These are phyloP conservation scores for Psephotus haematonotus DNA, from an alignment of 2,113 vertebrate genomes.

Conservation along the genomic window DNA sequence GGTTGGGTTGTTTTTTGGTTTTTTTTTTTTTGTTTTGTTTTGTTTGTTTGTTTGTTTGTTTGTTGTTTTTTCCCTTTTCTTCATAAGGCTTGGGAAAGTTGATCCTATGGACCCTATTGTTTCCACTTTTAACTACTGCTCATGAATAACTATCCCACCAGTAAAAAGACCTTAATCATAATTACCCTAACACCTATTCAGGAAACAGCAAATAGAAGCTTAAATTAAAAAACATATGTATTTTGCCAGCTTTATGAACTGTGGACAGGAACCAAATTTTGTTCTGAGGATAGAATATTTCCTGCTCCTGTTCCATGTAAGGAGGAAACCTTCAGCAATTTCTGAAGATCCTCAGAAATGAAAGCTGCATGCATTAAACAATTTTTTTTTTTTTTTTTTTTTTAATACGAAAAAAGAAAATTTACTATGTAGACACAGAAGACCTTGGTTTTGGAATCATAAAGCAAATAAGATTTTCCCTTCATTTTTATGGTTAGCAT, in stretches of 20 bases:
- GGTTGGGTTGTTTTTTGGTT: background rate
- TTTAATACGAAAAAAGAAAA: background rate
- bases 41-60: background rate
- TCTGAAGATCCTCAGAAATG: background rate
- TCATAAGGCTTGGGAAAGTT: background rate
- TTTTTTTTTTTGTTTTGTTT: no score
- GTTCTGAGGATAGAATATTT: background rate
- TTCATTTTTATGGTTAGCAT: background rate
- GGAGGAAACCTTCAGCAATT: background rate
- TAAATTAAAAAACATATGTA: background rate
- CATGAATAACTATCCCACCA: background rate
- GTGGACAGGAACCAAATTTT: accelerated
- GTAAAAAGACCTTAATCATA: background rate
- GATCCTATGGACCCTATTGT: background rate
- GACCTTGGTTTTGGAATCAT: background rate
- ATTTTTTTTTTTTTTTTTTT: background rate
- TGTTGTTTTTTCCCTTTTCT: accelerated
- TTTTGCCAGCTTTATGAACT: background rate
- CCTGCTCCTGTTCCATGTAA: background rate
- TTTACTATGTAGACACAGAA: background rate
- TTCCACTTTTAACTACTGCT: background rate
- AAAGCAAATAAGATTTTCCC: background rate
- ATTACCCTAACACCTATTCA: background rate
- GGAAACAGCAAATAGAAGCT: background rate
- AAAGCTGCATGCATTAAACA: background rate